These are phyloP conservation scores for Cynocephalus volans DNA, from an alignment of 2,113 vertebrate species.

Conservation along the genomic window DNA sequence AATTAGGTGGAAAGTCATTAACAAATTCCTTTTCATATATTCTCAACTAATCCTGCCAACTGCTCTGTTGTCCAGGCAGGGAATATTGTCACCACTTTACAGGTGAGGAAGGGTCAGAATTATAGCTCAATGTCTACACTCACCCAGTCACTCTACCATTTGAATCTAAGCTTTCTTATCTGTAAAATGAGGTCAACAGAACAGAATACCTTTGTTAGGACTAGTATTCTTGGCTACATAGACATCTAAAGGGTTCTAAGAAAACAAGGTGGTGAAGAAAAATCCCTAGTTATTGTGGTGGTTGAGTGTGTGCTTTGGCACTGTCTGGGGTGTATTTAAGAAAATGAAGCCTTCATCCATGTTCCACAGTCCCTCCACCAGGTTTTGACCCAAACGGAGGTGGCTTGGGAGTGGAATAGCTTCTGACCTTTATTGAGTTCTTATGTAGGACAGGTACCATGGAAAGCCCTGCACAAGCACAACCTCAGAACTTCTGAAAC, in stretches of 20 bases:
- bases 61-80: background rate
- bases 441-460: fast-evolving
- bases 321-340: background rate
- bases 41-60: background rate
- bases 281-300: fast-evolving
- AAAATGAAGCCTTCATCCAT: fast-evolving
- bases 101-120: background rate
- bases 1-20: background rate
- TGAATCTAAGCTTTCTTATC: background rate
- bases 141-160: fast-evolving
- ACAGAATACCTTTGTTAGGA: background rate
- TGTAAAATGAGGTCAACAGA: background rate
- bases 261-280: background rate
- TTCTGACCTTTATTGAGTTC: background rate
- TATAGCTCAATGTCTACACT: fast-evolving
- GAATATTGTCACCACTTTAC: too few relatives aligned
- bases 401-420: background rate
- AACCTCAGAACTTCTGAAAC: too few relatives aligned
- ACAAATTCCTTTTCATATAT: background rate
- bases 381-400: background rate
- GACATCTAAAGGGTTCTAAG: background rate
- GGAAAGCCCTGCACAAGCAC: background rate
- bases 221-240: background rate
- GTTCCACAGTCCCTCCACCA: fast-evolving
- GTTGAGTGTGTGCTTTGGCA: background rate